Evolutionary conservation across 2,888 invertebrate genomes (phyloP), one percentile per base, ranked within the genome.

Genomic region (Bombylius discolor): DNA sequence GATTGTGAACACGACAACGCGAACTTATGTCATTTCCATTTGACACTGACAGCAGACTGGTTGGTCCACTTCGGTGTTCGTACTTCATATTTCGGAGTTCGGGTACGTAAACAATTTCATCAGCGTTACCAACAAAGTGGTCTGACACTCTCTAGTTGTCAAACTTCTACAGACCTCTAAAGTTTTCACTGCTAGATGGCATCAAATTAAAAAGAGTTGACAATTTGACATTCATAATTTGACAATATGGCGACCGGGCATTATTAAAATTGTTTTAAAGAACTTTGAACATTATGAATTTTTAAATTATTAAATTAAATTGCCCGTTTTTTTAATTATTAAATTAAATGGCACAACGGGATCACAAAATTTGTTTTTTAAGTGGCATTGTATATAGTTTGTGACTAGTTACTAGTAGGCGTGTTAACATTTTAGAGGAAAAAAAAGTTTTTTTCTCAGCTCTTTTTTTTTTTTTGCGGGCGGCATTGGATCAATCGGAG

Each of bases 181-280:
- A n/a, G n/a, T n/a, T 23, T 23, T 23, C 23, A 23, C 23, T 23
- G 23, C 23, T 23, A 23, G 23, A 23, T 23, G 23, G 23, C 23
- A 23, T 23, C 23, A 1, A 23, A 23, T 23, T 3, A 3, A 23
- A 23, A 23, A 23, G 23, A 23, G 23, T 23, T 23, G 23, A 54
- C 49, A 54, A 55, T 32, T 55, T 55, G 55, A 55, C 55, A 47
- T 50, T 50, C 46, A 47, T 39, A 55, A 55, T 55, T 51, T 55
- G 55, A 55, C 55, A 64, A 64, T 62, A 64, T 64, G 64, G 64
- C 63, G 63, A 60, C 59, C 61, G 62, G 61, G 59, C 56, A 56
- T 58, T 51, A 56, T 58, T 51, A 50, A 51, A 36, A 50, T 54
- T 42, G 39, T 42, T 42, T 42, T 11, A 42, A 42, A 42, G 12